Conservation (phyloP, 2,888 invertebrate species). For the Tortricodes alternella region DNA sequence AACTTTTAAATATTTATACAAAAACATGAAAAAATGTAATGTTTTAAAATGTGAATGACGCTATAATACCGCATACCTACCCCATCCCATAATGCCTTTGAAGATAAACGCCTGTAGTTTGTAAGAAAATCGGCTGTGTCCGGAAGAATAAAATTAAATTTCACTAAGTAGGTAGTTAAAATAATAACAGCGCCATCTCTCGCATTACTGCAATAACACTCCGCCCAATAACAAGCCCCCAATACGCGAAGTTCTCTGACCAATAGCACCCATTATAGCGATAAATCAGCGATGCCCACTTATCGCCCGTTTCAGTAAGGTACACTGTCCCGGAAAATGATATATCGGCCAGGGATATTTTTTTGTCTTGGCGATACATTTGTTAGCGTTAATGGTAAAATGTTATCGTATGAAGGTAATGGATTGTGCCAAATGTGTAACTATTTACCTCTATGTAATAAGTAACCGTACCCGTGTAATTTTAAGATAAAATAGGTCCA, state of each 20-base stretch:
- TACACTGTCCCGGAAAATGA: slow-evolving; percentile 13
- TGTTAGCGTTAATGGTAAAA: slow-evolving; percentile 4
- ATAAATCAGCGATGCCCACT: slow-evolving; percentile 19
- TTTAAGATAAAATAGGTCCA: too few species aligned
- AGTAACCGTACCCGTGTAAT: too few species aligned
- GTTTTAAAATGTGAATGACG: background rate
- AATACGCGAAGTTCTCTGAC: background rate
- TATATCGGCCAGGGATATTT: slow-evolving; percentile 12
- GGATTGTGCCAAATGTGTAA: background rate
- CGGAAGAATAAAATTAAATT: too few species aligned
- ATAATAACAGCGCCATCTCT: background rate
- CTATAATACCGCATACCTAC: background rate
- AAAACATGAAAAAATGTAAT: too few species aligned
- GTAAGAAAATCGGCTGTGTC: too few species aligned
- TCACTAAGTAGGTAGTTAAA: background rate
- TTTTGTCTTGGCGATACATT: slow-evolving; percentile 11
- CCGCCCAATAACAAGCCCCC: background rate
- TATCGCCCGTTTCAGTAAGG: slow-evolving; percentile 8
- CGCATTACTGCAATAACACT: background rate
- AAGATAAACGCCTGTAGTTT: too few species aligned
- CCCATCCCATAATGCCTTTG: too few species aligned
- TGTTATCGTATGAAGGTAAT: background rate
- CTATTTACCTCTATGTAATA: too few species aligned
- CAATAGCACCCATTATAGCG: slow-evolving; percentile 4
- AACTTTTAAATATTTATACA: background rate